Base-by-base conservation (phyloP, 2,888 invertebrate genomes). In the Diachrysia chrysitis region DNA sequence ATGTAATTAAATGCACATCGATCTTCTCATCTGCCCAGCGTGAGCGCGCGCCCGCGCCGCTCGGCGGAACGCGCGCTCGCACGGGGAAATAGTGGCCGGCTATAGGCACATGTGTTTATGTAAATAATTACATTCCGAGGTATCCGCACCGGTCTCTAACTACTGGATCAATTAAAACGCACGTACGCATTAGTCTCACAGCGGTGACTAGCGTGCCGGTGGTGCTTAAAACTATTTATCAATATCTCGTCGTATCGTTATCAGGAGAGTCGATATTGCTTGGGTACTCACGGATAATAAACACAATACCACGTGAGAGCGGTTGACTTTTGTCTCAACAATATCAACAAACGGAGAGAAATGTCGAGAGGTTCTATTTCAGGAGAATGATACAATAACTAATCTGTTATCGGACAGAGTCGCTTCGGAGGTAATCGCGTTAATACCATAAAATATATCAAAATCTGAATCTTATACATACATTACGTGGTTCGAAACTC, bases 241-340 rank as follows among this genome's bases (percentile, higher is more conserved):
- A 82, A 82, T 85, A 42, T 42, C 42, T 42, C 84, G 62, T 86
- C 85, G 61, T 82, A 72, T 87, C 87, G 87, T 89, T 92, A 93
- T 94, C 92, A 86, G 78, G 73, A 73, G 51, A 74, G 76, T 76
- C 81, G 90, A 89, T 91, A 91, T 86, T 83, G 76, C 78, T 83
- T 70, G 79, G 80, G 79, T 81, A 76, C 79, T 83, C 81, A 84
- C 85, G 90, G 87, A 91, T 90, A 92, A 92, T 92, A 93, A 93
- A 94, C 94, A 95, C 94, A 95, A 91, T 90, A 87, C 89, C 94
- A 94, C 93, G 94, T 94, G 95, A 94, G 91, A 85, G 72, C 80
- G 80, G 80, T 83, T 87, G 80, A 79, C 78, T 85, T 84, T 85
- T 82, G 82, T 83, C 64, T 76, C 72, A 83, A 87, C 87, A 84